These are phyloP conservation scores for Celastrina argiolus DNA, from an alignment of 2,888 invertebrate genomes.

Conservation along the genomic window DNA sequence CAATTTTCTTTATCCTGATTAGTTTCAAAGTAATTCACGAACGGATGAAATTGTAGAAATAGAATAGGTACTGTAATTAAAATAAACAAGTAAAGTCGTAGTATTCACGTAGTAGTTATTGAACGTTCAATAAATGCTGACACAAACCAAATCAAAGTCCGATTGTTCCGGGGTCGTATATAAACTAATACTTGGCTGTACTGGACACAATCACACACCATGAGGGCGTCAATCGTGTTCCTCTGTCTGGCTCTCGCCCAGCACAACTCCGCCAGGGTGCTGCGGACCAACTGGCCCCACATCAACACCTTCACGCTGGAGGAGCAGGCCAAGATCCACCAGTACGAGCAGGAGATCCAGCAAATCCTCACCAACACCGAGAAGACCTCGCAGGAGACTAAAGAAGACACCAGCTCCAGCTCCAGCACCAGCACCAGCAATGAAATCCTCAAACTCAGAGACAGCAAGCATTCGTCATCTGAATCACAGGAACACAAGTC, in stretches of 20 bases:
- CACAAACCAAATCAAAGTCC: neutral
- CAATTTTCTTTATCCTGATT: too few species aligned
- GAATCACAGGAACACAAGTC: neutral
- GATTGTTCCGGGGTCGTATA: neutral
- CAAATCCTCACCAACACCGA: neutral
- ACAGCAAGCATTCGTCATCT: neutral
- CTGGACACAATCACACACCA: constrained; percentile 42
- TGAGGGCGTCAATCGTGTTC: constrained; percentile 59
- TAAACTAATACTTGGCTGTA: neutral
- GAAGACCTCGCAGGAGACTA: neutral
- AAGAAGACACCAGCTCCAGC: neutral
- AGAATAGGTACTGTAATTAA: neutral
- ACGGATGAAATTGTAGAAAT: too few species aligned
- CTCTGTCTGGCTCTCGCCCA: constrained; percentile 58
- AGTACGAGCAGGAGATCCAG: constrained; percentile 11
- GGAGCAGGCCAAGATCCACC: constrained; percentile 44
- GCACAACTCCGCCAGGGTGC: constrained; percentile 54
- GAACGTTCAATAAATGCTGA: neutral
- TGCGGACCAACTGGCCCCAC: constrained; percentile 43
- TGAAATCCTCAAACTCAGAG: neutral
- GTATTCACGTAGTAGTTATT: neutral
- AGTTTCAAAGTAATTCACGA: too few species aligned
- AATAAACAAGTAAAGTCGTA: neutral
- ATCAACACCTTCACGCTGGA: constrained; percentile 43
- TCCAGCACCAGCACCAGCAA: neutral